Base-by-base conservation (phyloP, 2,888 invertebrate genomes). In the Carterocephalus palaemon region DNA sequence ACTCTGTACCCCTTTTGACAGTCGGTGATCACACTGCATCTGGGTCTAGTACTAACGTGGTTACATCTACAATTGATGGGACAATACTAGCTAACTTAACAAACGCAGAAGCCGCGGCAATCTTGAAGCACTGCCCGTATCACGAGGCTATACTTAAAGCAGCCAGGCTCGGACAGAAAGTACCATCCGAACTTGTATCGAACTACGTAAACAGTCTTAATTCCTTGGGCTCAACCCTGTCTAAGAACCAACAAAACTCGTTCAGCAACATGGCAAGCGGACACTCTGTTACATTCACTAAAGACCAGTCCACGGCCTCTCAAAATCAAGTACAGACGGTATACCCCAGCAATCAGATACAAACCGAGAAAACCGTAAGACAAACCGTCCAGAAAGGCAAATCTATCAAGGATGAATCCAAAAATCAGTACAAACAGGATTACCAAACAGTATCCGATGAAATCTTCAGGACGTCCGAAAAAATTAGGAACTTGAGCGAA, bases 191-290 rank as follows among this genome's bases (percentile, higher is more conserved):
- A 2, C 48, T 88, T 6, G 88, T 86, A 1, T 83, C 88, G 0
- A 87, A 79, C 41, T 90, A 89, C 51, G 82, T 88, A 0, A 85
- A 88, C 0, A 88, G 89, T 17, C 60, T 89, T 1, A 88, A 84
- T 37, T 81, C 88, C 29, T 67, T 89, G 22, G 89, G 88, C 0
- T 80, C 81, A 0, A 82, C 88, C 7, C 67, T 90, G 3, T 80
- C 82, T 4, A 87, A 87, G 46, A 77, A 67, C n/a, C 71, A 80
- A 13, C 79, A 83, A 42, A 61, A 57, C 1, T 70, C 71, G 0
- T 53, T 69, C 2, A 65, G 72, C 39, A 77, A 77, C 15, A 53
- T 51, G 6, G 80, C 67, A 2, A 68, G 69, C 26, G 68, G 70
- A 41, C 74, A 72, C 1, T 67, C 67, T 0, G 68, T 70, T 0